phyloP scores from a whole-genome alignment of 1,140 invertebrate genomes.

The Lethrus apterus region DNA sequence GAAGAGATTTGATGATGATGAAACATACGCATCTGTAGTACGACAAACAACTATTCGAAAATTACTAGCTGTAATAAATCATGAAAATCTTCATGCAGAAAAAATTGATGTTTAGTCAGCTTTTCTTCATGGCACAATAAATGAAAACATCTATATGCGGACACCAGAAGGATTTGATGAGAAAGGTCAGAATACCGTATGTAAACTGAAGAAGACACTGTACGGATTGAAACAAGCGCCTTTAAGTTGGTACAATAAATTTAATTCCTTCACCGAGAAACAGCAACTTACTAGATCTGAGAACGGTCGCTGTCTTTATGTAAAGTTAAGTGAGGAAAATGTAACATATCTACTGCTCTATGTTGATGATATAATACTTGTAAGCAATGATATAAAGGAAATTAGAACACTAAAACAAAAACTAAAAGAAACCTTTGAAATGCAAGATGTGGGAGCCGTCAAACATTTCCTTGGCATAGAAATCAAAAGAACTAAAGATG shows the following conservation, averaged over 20 bases:
- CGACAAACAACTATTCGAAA: slow-evolving; percentile 24
- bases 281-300: slow-evolving; percentile 1
- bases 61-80: slow-evolving; percentile 22
- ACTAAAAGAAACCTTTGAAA: slow-evolving; percentile 14
- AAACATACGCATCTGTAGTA: slow-evolving; percentile 37
- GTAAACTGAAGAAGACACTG: slow-evolving; percentile 20
- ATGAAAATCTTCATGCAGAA: slow-evolving; percentile 9
- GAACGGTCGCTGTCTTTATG: slow-evolving; percentile 7
- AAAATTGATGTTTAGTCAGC: slow-evolving; percentile 37
- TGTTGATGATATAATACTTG: slow-evolving; percentile 11
- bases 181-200: neutral
- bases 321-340: neutral
- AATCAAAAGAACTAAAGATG: slow-evolving; percentile 6
- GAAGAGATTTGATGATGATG: slow-evolving; percentile 38
- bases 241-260: slow-evolving; percentile 25
- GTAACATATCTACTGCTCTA: slow-evolving; percentile 8
- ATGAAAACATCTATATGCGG: slow-evolving; percentile 42
- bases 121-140: slow-evolving; percentile 39
- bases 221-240: slow-evolving; percentile 37
- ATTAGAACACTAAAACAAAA: slow-evolving; percentile 10
- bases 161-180: slow-evolving; percentile 36
- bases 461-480: slow-evolving; percentile 9
- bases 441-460: slow-evolving; percentile 4
- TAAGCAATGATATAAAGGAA: neutral
- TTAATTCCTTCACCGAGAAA: slow-evolving; percentile 17